Base-by-base conservation (phyloP, 2,797 vertebrate genomes). In the Somateria mollissima region DNA sequence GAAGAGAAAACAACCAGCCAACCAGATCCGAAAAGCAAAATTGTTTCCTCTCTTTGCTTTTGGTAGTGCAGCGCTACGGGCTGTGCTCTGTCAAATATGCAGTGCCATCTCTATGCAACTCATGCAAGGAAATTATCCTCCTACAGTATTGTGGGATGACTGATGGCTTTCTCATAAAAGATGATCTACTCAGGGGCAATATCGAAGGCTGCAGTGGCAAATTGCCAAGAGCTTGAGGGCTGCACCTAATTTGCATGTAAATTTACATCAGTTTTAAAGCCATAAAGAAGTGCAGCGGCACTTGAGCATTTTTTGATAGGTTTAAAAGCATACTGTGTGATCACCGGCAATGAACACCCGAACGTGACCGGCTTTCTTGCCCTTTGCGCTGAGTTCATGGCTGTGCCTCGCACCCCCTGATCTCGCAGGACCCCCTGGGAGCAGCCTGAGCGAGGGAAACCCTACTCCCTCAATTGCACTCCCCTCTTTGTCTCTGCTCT, bases 361-460 rank as follows among this genome's bases (percentile, higher is more conserved):
- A 25, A 21, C 18, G 32, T 2, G 34, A 56, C 27, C 0, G 0
- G 61, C 21, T 83, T 49, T 69, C 14, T 7, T 0, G 0, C n/a
- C 39, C 43, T 28, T 61, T 1, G 1, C 0, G 8, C 47, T 15
- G 25, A 18, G 43, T 21, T 6, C 3, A 3, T 54, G 83, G 75
- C 37, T 6, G 1, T 19, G 67, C 45, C 36, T 41, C 5, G 9
- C 34, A 47, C 78, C 32, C 49, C 27, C 34, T 5, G 25, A 19
- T 13, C 22, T 45, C 5, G 13, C 37, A 13, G 60, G 10, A 34
- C 4, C 14, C 41, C 6, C 3, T 0, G 18, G 6, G 1, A 13
- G 32, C 54, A 41, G 30, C 16, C 45, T 51, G 6, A 30, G 17
- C 8, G 22, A 49, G 17, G 18, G 14, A 51, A 20, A 1, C 27